Conservation (phyloP, 2,888 invertebrate genomes). For the Oligia strigilis region DNA sequence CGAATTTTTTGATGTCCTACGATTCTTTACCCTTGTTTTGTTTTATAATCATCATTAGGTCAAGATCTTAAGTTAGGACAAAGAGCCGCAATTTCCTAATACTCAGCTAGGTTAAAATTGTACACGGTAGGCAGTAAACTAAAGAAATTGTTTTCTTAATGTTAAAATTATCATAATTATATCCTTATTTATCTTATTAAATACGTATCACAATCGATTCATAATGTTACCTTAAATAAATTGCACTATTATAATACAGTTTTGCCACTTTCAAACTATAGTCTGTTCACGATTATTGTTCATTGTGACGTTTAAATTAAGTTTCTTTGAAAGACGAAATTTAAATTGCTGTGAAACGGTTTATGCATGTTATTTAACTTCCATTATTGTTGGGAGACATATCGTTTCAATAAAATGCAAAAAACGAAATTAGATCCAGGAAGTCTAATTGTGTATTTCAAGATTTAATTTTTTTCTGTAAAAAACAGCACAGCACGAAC, state of each 20-base stretch:
- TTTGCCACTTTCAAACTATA: slow-evolving; percentile 45
- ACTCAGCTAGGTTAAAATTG: not conserved
- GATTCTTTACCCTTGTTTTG: not conserved
- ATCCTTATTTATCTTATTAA: slow-evolving; percentile 68
- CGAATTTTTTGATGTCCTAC: not conserved
- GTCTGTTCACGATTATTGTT: slow-evolving; percentile 42
- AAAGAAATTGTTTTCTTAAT: slow-evolving; percentile 18
- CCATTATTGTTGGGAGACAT: slow-evolving; percentile 43
- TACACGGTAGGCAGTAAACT: slow-evolving; percentile 9
- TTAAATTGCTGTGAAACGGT: slow-evolving; percentile 29
- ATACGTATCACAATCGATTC: slow-evolving; percentile 88
- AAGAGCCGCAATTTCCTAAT: not conserved
- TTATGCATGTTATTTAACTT: slow-evolving; percentile 32
- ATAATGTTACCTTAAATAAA: slow-evolving; percentile 75
- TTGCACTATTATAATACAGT: slow-evolving; percentile 67
- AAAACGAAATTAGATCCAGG: slow-evolving; percentile 39
- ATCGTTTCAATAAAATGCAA: slow-evolving; percentile 24
- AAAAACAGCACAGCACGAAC: slow-evolving; percentile 15
- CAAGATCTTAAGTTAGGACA: not conserved
- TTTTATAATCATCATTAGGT: not conserved
- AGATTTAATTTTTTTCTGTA: not conserved
- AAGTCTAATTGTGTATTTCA: slow-evolving; percentile 34
- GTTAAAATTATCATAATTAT: slow-evolving; percentile 26
- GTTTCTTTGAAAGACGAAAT: slow-evolving; percentile 54
- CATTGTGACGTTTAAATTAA: slow-evolving; percentile 53